Percentiles rank a stretch among this genome's conserved stretches.
Conservation (phyloP, 2,797 vertebrate genomes). For the Rhadinocentrus ornatus region DNA sequence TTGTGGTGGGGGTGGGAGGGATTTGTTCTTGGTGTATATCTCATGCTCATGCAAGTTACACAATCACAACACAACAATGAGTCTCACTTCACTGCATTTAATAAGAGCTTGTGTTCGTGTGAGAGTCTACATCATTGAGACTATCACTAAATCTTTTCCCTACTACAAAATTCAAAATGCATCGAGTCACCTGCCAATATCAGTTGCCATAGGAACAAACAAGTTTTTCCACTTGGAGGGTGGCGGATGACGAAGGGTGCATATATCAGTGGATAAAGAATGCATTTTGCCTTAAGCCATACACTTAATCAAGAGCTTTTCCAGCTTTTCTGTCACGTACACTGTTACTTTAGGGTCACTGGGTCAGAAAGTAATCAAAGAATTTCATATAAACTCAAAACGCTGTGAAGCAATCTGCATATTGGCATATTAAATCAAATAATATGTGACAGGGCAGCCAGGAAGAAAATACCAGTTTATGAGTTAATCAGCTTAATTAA, state of each 20-base stretch:
- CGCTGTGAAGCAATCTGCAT: slow-evolving; percentile 36
- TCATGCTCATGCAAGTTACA: slow-evolving; percentile 4
- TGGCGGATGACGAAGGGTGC: slow-evolving; percentile 25
- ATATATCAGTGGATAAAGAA: slow-evolving; percentile 40
- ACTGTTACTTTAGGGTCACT: slow-evolving; percentile 12
- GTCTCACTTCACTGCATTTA: slow-evolving; percentile 15
- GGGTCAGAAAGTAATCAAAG: slow-evolving; percentile 35
- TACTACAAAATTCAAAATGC: slow-evolving; percentile 15
- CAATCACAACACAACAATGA: too few relatives aligned
- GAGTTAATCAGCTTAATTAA: slow-evolving; percentile 19
- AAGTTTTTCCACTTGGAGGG: slow-evolving; percentile 42
- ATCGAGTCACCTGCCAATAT: slow-evolving; percentile 35
- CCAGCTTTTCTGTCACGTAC: slow-evolving; percentile 25
- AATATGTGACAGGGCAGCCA: not conserved
- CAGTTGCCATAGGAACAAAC: slow-evolving; percentile 70
- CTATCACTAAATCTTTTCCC: slow-evolving; percentile 24
- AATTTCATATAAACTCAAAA: slow-evolving; percentile 42
- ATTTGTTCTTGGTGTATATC: slow-evolving; percentile 14
- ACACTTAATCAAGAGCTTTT: slow-evolving; percentile 55
- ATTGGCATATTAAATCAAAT: slow-evolving; percentile 2
- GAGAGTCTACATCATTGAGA: not conserved
- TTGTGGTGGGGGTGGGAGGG: too few relatives aligned
- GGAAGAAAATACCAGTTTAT: not conserved
- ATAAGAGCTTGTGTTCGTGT: not conserved
- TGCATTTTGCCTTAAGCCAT: slow-evolving; percentile 45